Evolutionary conservation across 2,888 invertebrate species (phyloP).

Genomic region (Zele albiditarsus): DNA sequence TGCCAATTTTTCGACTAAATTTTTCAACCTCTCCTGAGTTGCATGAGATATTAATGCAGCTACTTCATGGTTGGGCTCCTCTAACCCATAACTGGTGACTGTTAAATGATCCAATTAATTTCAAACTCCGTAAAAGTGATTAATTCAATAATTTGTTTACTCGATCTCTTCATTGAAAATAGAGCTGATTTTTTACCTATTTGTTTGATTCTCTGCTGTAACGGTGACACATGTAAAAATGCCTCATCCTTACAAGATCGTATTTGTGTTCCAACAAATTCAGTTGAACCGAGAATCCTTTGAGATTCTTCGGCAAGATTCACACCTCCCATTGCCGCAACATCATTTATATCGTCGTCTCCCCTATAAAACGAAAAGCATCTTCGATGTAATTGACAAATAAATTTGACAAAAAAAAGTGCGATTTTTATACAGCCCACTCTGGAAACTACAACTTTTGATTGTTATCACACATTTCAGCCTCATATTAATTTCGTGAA

Average conservation of each 20-base stretch:
- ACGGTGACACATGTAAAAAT: slow-evolving; percentile 84
- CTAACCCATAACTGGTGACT: slow-evolving; percentile 82
- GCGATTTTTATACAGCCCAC: not conserved
- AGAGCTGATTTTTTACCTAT: slow-evolving; percentile 74
- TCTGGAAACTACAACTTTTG: too few species aligned
- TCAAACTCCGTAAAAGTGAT: not conserved
- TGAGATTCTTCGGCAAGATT: slow-evolving; percentile 97
- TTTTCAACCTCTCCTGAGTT: slow-evolving; percentile 93
- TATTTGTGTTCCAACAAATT: slow-evolving; percentile 90
- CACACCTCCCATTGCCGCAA: slow-evolving; percentile 99
- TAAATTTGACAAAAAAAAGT: not conserved
- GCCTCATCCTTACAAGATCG: slow-evolving; percentile 95
- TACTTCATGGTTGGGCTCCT: slow-evolving; percentile 91
- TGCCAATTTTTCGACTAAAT: slow-evolving; percentile 91
- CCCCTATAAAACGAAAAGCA: slow-evolving; percentile 75
- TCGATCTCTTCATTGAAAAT: not conserved
- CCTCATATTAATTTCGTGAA: too few species aligned
- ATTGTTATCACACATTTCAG: too few species aligned
- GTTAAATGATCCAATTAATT: slow-evolving; percentile 34
- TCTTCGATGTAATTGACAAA: slow-evolving; percentile 48
- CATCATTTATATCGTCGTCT: slow-evolving; percentile 98
- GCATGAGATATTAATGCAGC: slow-evolving; percentile 94
- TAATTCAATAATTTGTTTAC: not conserved
- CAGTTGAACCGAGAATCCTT: slow-evolving; percentile 92
- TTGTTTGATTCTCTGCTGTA: slow-evolving; percentile 85